phyloP scores from a whole-genome alignment of 1,140 invertebrate species.

The Vollenhovia emeryi region DNA sequence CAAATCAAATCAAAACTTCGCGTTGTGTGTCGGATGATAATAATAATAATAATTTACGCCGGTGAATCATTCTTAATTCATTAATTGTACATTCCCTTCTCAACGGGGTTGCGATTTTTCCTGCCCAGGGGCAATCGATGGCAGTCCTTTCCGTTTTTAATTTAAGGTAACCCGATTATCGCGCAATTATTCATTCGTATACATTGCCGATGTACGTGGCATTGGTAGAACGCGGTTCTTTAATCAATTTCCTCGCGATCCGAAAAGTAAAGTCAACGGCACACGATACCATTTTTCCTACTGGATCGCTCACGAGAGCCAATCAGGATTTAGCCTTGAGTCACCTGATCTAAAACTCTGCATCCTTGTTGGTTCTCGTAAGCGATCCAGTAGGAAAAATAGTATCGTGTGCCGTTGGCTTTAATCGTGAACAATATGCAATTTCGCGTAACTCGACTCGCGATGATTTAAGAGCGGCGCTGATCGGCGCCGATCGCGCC shows the following conservation, averaged over 20 bases:
- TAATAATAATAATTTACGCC: constrained; percentile 6
- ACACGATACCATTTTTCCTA: no score
- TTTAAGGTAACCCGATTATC: neutral
- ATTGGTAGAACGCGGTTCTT: neutral
- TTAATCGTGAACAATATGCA: neutral
- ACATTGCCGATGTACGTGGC: no score
- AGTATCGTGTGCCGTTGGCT: no score
- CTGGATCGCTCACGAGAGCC: no score
- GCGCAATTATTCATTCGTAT: neutral
- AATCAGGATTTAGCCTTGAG: no score
- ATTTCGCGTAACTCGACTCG: neutral
- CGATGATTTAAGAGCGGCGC: neutral
- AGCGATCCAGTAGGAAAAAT: no score
- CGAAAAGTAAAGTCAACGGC: no score
- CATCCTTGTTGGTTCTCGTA: no score
- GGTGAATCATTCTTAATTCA: constrained; percentile 26
- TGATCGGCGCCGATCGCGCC: constrained; percentile 10
- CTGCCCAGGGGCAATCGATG: neutral
- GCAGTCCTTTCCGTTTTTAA: neutral
- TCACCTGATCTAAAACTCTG: no score
- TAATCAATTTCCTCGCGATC: neutral
- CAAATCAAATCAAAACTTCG: constrained; percentile 37
- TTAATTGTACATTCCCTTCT: neutral
- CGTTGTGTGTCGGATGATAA: neutral
- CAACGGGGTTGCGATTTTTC: neutral